Percentiles rank a stretch among this genome's conserved stretches.
Conservation (phyloP, 53 echinoderm and acorn worm genomes). For the Hippasteria phrygiana region DNA sequence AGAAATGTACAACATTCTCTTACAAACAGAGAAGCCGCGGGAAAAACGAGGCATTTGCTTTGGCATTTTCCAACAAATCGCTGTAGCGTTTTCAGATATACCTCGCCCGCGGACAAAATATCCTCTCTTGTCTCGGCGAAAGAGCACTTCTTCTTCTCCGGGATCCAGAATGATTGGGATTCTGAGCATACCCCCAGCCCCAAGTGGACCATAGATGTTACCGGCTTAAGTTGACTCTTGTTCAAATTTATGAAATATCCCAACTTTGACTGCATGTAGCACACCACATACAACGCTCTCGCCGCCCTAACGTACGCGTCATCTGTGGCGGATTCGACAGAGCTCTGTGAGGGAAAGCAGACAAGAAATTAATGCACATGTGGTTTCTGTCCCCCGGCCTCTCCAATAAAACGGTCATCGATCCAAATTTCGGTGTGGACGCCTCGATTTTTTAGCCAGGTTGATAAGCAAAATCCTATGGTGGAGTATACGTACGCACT, state of each 20-base stretch:
- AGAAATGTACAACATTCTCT: conserved; percentile 20
- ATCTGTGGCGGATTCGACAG: too few species aligned
- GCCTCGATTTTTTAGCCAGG: conserved; percentile 4
- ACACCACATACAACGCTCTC: not conserved
- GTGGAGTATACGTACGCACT: conserved; percentile 19
- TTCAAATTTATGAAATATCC: conserved; percentile 41
- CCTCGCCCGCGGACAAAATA: not conserved
- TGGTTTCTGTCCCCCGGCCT: not conserved
- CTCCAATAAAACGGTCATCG: conserved; percentile 15
- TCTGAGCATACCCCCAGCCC: conserved; percentile 24
- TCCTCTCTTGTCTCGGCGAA: conserved; percentile 6
- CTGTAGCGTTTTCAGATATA: conserved; percentile 26
- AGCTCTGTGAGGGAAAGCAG: too few species aligned
- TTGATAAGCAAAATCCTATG: conserved; percentile 8
- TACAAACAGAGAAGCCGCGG: conserved; percentile 34
- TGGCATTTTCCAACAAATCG: conserved; percentile 40
- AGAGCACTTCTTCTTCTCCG: conserved; percentile 17
- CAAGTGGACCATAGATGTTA: conserved; percentile 16
- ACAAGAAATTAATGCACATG: too few species aligned
- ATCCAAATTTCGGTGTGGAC: too few species aligned
- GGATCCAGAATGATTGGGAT: conserved; percentile 27
- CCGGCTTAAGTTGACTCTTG: conserved; percentile 29
- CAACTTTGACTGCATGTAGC: conserved; percentile 41
- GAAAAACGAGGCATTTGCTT: conserved; percentile 1
- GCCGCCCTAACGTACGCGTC: conserved; percentile 15